These are phyloP conservation scores for Perizoma affinitatum DNA, from an alignment of 2,888 invertebrate genomes.

Conservation along the genomic window DNA sequence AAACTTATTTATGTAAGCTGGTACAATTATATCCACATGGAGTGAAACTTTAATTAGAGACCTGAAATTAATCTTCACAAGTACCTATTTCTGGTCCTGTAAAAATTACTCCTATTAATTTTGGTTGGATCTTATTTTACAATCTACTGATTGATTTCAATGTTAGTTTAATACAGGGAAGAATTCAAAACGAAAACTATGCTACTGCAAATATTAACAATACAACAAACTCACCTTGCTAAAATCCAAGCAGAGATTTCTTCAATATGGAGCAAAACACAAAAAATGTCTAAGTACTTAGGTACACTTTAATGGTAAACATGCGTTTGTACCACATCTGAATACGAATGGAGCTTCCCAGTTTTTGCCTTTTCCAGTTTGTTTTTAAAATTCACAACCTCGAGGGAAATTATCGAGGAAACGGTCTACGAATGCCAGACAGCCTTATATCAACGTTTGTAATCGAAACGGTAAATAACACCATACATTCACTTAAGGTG, in stretches of 20 bases:
- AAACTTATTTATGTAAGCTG: no score
- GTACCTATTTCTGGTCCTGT: no score
- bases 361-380: slow-evolving; percentile 61
- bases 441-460: slow-evolving; percentile 59
- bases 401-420: slow-evolving; percentile 70
- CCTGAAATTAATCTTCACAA: no score
- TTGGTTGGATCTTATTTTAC: no score
- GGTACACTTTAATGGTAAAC: slow-evolving; percentile 56
- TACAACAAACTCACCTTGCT: slow-evolving; percentile 43
- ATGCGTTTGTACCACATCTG: slow-evolving; percentile 60
- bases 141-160: no score
- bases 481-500: slow-evolving; percentile 54
- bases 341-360: slow-evolving; percentile 60
- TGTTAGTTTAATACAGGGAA: no score
- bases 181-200: not conserved
- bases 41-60: no score
- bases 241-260: slow-evolving; percentile 27
- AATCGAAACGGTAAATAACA: slow-evolving; percentile 56
- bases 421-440: slow-evolving; percentile 57
- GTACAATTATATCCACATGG: no score
- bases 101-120: no score
- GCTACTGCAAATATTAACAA: not conserved
- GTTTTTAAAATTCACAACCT: slow-evolving; percentile 78
- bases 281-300: slow-evolving; percentile 54
- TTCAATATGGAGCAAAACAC: slow-evolving; percentile 40